Percentiles rank a stretch among this genome's conserved stretches.
These are phyloP conservation scores for Pseudotriccus pelzelni DNA, from an alignment of 2,797 vertebrate species.

Conservation along the genomic window DNA sequence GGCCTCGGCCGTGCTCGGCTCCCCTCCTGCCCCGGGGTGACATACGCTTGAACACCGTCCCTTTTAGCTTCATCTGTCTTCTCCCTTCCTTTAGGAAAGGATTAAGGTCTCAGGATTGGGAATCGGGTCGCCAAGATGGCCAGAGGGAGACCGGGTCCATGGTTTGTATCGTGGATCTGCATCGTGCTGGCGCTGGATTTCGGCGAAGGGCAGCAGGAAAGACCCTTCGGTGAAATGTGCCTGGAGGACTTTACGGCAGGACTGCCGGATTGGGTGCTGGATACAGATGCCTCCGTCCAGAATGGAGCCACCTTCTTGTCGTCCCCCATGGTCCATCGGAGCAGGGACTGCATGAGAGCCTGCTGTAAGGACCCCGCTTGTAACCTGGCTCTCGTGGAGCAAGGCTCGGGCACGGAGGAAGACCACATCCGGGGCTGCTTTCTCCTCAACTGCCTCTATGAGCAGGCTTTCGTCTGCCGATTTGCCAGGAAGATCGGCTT, in stretches of 20 bases:
- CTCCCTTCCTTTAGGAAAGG: conserved; percentile 11
- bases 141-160: neutral
- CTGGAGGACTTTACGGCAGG: conserved; percentile 77
- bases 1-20: neutral
- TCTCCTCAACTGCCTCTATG: conserved; percentile 90
- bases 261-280: conserved; percentile 83
- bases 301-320: conserved; percentile 87
- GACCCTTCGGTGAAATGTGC: conserved; percentile 73
- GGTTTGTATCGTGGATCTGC: neutral
- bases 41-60: rapidly evolving
- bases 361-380: conserved; percentile 85
- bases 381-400: conserved; percentile 89
- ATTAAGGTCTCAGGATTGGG: neutral
- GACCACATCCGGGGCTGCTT: conserved; percentile 81
- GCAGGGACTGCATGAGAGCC: conserved; percentile 82
- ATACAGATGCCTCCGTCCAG: conserved; percentile 86
- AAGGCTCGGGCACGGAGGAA: conserved; percentile 27
- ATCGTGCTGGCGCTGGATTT: neutral
- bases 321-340: conserved; percentile 72
- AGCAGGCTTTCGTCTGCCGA: conserved; percentile 86
- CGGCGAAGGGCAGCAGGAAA: neutral
- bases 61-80: neutral
- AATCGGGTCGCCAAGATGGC: neutral
- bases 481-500: conserved; percentile 86
- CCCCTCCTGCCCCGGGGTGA: rapidly evolving